phyloP scores from a whole-genome alignment of 1,140 invertebrate species.

The Oryzaephilus surinamensis region DNA sequence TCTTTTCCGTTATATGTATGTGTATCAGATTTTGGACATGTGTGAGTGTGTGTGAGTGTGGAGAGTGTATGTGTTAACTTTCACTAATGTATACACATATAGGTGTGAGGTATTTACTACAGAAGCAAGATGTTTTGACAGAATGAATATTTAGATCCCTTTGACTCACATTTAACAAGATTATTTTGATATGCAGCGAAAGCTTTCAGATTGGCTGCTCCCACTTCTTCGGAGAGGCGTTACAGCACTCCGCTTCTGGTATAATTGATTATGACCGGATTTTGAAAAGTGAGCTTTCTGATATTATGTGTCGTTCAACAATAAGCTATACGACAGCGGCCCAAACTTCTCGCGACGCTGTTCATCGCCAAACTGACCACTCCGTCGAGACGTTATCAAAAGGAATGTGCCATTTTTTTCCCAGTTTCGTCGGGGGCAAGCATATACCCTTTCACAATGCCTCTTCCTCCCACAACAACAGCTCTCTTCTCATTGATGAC shows the following conservation, averaged over 20 bases:
- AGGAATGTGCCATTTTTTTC: slow-evolving; percentile 33
- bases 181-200: slow-evolving; percentile 31
- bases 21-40: too few species aligned
- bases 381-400: slow-evolving; percentile 30
- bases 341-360: slow-evolving; percentile 16
- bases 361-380: slow-evolving; percentile 27
- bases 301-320: neutral
- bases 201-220: slow-evolving; percentile 35
- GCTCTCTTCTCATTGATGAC: slow-evolving; percentile 22
- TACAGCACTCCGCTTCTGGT: slow-evolving; percentile 12
- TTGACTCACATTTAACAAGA: slow-evolving; percentile 32
- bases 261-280: slow-evolving; percentile 21
- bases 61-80: too few species aligned
- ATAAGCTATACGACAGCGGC: slow-evolving; percentile 2
- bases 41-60: too few species aligned
- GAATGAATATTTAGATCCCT: slow-evolving; percentile 36
- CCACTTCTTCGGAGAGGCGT: slow-evolving; percentile 33
- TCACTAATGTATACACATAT: too few species aligned
- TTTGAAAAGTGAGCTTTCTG: neutral
- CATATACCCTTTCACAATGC: too few species aligned
- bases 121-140: slow-evolving; percentile 35
- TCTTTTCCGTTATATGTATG: too few species aligned
- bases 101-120: too few species aligned
- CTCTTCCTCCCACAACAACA: too few species aligned
- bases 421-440: slow-evolving; percentile 16